phyloP scores from a whole-genome alignment of 2,113 vertebrate genomes.

The Eira barbara region DNA sequence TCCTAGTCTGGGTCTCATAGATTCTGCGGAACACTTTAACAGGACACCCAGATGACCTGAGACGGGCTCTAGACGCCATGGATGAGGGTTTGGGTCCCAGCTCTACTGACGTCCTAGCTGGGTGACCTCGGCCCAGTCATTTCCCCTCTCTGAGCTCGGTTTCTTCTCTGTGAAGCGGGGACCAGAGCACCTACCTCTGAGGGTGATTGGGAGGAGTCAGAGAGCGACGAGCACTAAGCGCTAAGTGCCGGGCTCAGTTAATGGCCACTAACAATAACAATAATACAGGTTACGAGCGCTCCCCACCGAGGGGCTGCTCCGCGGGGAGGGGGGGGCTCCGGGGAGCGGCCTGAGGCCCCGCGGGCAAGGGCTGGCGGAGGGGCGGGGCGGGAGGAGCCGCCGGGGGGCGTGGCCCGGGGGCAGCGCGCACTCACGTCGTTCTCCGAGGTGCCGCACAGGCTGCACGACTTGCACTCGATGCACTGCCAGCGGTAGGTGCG shows the following conservation, averaged over 20 bases:
- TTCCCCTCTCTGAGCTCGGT: not conserved
- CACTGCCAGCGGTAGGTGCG: constrained; percentile 97
- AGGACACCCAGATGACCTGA: not conserved
- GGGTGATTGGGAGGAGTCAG: not conserved
- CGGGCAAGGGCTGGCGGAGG: not conserved
- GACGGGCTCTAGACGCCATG: not conserved
- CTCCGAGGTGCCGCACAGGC: constrained; percentile 94
- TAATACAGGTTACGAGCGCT: not conserved
- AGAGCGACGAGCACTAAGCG: not conserved
- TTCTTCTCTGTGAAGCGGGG: not conserved
- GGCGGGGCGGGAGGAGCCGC: not conserved
- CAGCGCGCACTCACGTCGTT: constrained; percentile 88
- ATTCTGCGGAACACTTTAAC: not conserved
- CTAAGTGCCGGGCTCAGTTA: not conserved
- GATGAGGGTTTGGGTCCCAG: not conserved
- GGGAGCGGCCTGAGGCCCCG: not conserved
- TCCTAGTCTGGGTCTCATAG: not conserved
- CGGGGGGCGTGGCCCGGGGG: not conserved
- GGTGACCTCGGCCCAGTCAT: not conserved
- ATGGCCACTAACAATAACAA: not conserved
- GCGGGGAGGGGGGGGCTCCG: not conserved
- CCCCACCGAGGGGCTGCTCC: not conserved
- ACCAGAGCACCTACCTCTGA: constrained; percentile 4
- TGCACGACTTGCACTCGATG: constrained; percentile 97
- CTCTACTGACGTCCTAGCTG: not conserved